These are phyloP conservation scores for Caprella mutica DNA, from an alignment of 2,888 invertebrate genomes.

Conservation along the genomic window DNA sequence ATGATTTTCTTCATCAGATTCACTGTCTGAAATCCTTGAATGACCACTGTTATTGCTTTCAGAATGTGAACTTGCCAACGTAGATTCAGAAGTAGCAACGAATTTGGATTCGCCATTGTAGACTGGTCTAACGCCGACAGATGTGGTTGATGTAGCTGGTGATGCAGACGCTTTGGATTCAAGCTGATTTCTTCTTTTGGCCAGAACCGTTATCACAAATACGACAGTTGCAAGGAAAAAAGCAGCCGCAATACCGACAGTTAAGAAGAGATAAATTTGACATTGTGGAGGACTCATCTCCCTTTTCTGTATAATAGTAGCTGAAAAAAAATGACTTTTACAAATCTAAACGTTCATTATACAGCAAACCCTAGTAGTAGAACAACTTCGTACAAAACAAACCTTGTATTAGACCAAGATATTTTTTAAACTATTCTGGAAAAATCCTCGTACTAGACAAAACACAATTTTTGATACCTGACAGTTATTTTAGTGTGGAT, in stretches of 20 bases:
- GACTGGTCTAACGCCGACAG: neutral
- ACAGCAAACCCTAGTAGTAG: no score
- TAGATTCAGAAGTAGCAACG: neutral
- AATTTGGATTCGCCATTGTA: neutral
- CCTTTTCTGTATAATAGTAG: slow-evolving; percentile 9
- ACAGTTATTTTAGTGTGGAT: no score
- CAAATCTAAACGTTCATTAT: neutral
- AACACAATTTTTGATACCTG: no score
- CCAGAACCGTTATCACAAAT: slow-evolving; percentile 24
- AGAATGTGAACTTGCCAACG: neutral
- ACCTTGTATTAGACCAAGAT: no score
- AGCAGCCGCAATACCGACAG: slow-evolving; percentile 24
- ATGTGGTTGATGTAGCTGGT: slow-evolving; percentile 1
- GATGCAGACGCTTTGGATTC: neutral
- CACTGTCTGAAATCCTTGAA: neutral
- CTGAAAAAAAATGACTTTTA: slow-evolving; percentile 9
- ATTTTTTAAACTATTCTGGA: no score
- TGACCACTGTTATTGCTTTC: neutral
- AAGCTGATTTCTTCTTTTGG: slow-evolving; percentile 9
- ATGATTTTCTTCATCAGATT: neutral
- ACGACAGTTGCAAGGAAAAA: slow-evolving; percentile 22
- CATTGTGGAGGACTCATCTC: slow-evolving; percentile 20
- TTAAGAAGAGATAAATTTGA: slow-evolving; percentile 29
- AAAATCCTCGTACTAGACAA: no score
- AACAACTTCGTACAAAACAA: no score